Base-by-base conservation (phyloP, 2,888 invertebrate genomes). In the Eucera pruinosa region DNA sequence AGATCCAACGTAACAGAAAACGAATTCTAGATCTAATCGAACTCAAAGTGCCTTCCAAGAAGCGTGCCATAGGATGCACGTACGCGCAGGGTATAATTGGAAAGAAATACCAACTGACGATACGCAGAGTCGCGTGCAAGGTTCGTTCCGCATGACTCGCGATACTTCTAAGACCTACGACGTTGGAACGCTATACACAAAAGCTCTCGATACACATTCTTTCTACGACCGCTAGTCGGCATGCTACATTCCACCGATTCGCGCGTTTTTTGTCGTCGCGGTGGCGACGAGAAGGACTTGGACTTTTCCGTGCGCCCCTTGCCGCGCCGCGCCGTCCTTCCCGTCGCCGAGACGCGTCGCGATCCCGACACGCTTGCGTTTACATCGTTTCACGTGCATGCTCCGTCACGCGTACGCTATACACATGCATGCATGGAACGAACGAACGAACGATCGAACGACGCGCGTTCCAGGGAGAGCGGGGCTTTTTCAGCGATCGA, bases 161-260 rank as follows among this genome's bases (percentile, higher is more conserved):
- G 60, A 52, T 55, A 60, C 33, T 48, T 67, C 58, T 23, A 50
- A 64, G 68, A 65, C 60, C 80, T 80, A 81, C 75, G 54, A 54
- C 66, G 30, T 15, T 11, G 7, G 45, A 47, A 62, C 36, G 55
- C 55, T 41, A n/a, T 43, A 75, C 70, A 71, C 45, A 47, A 64
- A 82, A 77, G 79, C 79, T 62, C 60, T 65, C 48, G 55, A 80
- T 60, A 73, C 75, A 78, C 80, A 80, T 75, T 75, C 72, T 62
- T 25, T 61, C 82, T 84, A 84, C 78, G 75, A 76, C 50, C 75
- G 80, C 84, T 84, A 82, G 47, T 84, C 82, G 82, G 76, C 84
- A 84, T 84, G 84, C 84, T 81, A 76, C 82, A 84, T 84, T 82
- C 78, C 84, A 78, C 55, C 55, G 65, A 67, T 30, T 36, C 47